A percentile compares a stretch with the other conserved stretches of the same genome.
phyloP scores from a whole-genome alignment of 2,797 vertebrate species.

The Etheostoma nigrum region DNA sequence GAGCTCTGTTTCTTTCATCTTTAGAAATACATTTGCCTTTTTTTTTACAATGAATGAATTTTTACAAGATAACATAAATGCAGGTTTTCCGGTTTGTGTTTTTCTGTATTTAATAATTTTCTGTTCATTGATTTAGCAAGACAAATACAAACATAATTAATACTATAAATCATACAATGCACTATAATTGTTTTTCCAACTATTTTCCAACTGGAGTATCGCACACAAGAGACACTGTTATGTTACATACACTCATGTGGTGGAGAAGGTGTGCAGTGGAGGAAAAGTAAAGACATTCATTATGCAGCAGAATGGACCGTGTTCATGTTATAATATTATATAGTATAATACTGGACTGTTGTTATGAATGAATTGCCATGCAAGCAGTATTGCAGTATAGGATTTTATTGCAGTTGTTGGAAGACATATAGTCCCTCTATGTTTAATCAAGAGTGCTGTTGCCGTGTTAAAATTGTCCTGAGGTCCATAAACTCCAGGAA shows the following conservation, averaged over 20 bases:
- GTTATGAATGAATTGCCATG: background rate
- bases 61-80: background rate
- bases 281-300: background rate
- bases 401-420: constrained; percentile 11
- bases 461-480: constrained; percentile 8
- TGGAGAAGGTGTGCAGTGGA: background rate
- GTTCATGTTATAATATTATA: background rate
- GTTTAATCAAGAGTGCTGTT: constrained; percentile 40
- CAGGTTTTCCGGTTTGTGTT: background rate
- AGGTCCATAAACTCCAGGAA: constrained; percentile 28
- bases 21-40: background rate
- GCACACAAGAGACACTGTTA: background rate
- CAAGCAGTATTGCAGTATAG: constrained; percentile 3
- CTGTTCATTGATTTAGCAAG: background rate
- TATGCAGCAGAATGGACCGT: background rate
- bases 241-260: background rate
- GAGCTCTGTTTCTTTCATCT: background rate
- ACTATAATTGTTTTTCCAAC: background rate
- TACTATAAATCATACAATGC: constrained; percentile 7
- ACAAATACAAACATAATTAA: constrained; percentile 8
- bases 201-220: background rate
- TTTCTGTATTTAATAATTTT: background rate
- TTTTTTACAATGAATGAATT: background rate
- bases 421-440: constrained; percentile 18
- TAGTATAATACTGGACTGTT: background rate